These are phyloP conservation scores for Lepidocolaptes lacrymiger DNA, from an alignment of 2,797 vertebrate genomes.

Conservation along the genomic window DNA sequence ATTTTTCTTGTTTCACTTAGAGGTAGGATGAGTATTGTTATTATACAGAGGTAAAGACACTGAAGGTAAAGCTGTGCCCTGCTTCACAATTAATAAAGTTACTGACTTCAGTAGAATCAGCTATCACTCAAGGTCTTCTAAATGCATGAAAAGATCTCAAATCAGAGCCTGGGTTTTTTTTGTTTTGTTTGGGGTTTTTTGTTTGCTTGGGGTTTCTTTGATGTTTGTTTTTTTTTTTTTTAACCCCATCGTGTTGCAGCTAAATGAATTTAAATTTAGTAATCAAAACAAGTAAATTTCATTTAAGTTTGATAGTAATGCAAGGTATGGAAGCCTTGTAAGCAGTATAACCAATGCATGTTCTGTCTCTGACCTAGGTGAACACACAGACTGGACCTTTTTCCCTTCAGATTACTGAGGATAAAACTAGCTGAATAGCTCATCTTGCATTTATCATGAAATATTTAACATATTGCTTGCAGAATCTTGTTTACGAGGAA, in stretches of 20 bases:
- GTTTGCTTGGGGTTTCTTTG: no score
- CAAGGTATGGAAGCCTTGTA: background rate
- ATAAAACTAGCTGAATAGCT: background rate
- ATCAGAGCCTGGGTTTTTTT: accelerated
- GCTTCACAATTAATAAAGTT: background rate
- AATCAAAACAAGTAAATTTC: background rate
- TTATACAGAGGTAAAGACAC: background rate
- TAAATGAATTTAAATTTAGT: background rate
- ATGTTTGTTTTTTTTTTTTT: background rate
- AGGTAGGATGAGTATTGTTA: background rate
- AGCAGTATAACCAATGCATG: background rate
- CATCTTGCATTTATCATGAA: background rate
- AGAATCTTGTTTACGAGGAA: background rate
- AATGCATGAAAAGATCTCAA: background rate
- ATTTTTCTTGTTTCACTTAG: background rate
- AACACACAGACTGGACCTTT: background rate
- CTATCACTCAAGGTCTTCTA: background rate
- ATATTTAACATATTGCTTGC: background rate
- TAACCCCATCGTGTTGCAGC: background rate
- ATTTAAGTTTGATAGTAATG: background rate
- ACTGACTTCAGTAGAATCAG: background rate
- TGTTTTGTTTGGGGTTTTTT: background rate
- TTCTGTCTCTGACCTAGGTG: background rate
- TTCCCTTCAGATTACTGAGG: background rate
- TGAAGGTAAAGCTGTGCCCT: background rate